Percentiles rank a stretch among this genome's conserved stretches.
Evolutionary conservation across 2,888 invertebrate genomes (phyloP).

Genomic region (Palloptera scutellata): DNA sequence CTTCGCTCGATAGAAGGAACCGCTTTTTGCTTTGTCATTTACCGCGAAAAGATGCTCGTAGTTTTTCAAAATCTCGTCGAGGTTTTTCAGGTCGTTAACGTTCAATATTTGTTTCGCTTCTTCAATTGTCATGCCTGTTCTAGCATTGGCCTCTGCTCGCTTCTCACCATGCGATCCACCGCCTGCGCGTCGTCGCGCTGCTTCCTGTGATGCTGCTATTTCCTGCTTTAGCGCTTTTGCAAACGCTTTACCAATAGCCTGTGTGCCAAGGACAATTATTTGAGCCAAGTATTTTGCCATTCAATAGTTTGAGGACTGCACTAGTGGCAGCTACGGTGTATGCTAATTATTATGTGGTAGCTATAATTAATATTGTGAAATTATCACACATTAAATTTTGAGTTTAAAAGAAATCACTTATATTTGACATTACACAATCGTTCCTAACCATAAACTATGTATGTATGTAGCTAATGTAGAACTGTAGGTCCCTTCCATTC

Average conservation of each 20-base stretch:
- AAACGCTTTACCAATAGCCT: conserved; percentile 91
- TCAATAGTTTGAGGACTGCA: neutral
- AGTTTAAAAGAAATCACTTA: conserved; percentile 12
- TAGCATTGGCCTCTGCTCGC: conserved; percentile 79
- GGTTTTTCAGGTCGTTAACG: conserved; percentile 71
- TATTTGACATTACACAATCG: conserved; percentile 55
- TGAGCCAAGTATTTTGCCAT: conserved; percentile 96
- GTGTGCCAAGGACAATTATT: conserved; percentile 87
- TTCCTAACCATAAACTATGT: conserved; percentile 54
- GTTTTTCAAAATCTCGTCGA: conserved; percentile 75
- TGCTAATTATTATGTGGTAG: neutral
- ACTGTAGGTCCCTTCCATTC: no score
- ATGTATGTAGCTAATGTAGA: no score
- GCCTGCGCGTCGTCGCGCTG: conserved; percentile 79
- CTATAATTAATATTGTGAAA: conserved; percentile 2
- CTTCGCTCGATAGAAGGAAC: conserved; percentile 94
- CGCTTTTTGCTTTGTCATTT: conserved; percentile 93
- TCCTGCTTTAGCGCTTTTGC: conserved; percentile 88
- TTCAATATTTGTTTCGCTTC: conserved; percentile 97
- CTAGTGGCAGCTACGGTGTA: no score
- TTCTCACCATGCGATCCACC: conserved; percentile 76
- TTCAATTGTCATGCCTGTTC: conserved; percentile 79
- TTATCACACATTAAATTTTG: neutral
- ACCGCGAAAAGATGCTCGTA: conserved; percentile 87
- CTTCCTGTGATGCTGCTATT: conserved; percentile 85